A percentile compares a stretch with the other conserved stretches of the same genome.
Conservation (phyloP, 1,140 invertebrate species). For the Odontomachus brunneus region DNA sequence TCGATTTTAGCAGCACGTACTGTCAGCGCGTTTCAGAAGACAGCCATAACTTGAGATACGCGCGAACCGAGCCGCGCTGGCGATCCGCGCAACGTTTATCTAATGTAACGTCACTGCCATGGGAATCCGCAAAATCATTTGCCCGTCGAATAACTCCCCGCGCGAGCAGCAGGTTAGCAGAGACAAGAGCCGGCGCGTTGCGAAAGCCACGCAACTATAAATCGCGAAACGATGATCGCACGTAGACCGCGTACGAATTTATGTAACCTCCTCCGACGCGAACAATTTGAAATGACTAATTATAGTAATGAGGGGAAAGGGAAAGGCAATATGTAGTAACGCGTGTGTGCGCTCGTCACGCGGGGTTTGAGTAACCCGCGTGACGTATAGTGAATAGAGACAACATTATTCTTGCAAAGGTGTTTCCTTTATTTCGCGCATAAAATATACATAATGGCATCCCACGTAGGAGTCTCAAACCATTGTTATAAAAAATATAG, state of each 20-base stretch:
- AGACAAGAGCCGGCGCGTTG: constrained; percentile 20
- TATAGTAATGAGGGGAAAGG: constrained; percentile 75
- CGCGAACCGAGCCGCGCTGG: constrained; percentile 33
- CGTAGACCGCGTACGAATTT: constrained; percentile 62
- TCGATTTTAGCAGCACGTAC: too few relatives aligned
- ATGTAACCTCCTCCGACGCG: constrained; percentile 62
- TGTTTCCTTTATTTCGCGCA: constrained; percentile 82
- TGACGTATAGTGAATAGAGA: constrained; percentile 62
- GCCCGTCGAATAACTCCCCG: constrained; percentile 48
- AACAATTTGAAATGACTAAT: constrained; percentile 74
- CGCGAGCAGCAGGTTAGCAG: not conserved
- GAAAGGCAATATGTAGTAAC: constrained; percentile 67
- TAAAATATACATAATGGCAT: constrained; percentile 85
- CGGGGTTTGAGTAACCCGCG: constrained; percentile 44
- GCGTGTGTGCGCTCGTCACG: constrained; percentile 33
- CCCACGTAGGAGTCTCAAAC: constrained; percentile 80
- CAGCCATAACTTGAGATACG: constrained; percentile 51
- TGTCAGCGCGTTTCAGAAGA: too few relatives aligned
- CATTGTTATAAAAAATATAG: constrained; percentile 80
- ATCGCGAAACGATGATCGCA: constrained; percentile 62
- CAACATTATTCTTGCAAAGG: constrained; percentile 74
- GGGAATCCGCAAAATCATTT: constrained; percentile 61
- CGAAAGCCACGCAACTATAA: constrained; percentile 60
- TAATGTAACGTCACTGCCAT: constrained; percentile 56
- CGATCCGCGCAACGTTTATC: constrained; percentile 49